Percentiles rank a stretch among this genome's conserved stretches.
Evolutionary conservation across 2,797 vertebrate genomes (phyloP).

Genomic region (Rhynchonycteris naso): DNA sequence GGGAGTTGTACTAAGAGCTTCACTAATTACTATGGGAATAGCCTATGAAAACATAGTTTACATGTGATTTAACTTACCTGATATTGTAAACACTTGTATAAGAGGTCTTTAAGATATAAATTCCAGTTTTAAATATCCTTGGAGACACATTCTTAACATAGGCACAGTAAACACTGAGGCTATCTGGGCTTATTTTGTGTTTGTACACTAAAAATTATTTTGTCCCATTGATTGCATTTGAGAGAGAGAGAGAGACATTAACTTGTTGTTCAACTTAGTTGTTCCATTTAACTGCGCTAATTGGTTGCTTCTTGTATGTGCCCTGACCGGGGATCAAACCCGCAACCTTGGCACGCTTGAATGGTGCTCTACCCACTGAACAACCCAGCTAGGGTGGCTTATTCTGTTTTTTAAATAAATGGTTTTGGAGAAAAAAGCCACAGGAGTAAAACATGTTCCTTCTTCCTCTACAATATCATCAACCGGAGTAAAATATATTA

Average conservation of each 20-base stretch:
- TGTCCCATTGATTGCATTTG: too few species aligned
- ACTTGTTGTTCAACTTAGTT: too few species aligned
- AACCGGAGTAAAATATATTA: slow-evolving; percentile 43
- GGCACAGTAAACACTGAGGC: slow-evolving; percentile 55
- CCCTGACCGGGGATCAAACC: too few species aligned
- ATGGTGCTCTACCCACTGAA: too few species aligned
- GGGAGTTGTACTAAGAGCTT: neutral
- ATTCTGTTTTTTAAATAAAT: neutral
- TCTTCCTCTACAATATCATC: neutral
- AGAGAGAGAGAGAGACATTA: too few species aligned
- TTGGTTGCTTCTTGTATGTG: too few species aligned
- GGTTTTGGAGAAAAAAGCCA: slow-evolving; percentile 3
- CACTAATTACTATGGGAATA: neutral
- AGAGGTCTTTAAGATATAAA: slow-evolving; percentile 61
- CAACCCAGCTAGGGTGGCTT: neutral
- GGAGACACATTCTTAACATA: slow-evolving; percentile 73
- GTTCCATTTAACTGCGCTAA: too few species aligned
- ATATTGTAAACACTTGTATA: slow-evolving; percentile 67
- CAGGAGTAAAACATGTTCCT: slow-evolving; percentile 18
- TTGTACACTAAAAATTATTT: too few species aligned
- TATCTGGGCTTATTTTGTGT: neutral
- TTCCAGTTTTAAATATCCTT: slow-evolving; percentile 73
- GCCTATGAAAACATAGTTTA: slow-evolving; percentile 7
- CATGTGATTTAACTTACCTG: slow-evolving; percentile 55
- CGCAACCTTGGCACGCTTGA: too few species aligned